These are phyloP conservation scores for Hydrolagus colliei DNA, from an alignment of 2,797 vertebrate genomes.

Conservation along the genomic window DNA sequence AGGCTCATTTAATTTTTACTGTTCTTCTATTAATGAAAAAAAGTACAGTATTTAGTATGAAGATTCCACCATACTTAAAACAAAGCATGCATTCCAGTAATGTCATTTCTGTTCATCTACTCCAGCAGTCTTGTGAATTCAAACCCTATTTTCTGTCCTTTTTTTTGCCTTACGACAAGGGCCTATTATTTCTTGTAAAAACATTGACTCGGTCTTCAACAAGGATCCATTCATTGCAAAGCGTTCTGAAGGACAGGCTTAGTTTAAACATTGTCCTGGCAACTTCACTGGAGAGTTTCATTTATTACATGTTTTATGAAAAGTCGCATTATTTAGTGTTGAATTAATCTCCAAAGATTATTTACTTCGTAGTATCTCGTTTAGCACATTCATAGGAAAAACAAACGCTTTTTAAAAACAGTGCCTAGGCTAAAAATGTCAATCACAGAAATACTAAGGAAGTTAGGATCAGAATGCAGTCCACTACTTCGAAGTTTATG, in stretches of 20 bases:
- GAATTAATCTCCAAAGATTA: neutral
- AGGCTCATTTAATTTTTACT: neutral
- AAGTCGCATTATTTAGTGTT: neutral
- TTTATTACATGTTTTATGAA: neutral
- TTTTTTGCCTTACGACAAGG: neutral
- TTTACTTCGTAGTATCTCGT: neutral
- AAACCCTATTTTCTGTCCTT: neutral
- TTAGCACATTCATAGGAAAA: neutral
- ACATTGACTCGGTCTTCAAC: neutral
- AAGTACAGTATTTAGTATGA: neutral
- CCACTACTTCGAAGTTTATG: neutral
- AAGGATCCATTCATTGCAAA: neutral
- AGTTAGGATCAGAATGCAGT: neutral
- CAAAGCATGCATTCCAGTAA: neutral
- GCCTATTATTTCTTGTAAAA: neutral
- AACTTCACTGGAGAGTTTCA: neutral
- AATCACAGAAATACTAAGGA: neutral
- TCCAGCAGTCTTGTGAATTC: neutral
- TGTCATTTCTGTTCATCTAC: neutral
- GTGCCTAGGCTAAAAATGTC: neutral
- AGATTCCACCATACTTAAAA: neutral
- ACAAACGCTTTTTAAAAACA: neutral
- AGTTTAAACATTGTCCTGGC: neutral
- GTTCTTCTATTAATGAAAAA: neutral
- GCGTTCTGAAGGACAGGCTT: constrained; percentile 1